Evolutionary conservation across 1,140 invertebrate species (phyloP).

Genomic region (Drosophila repleta): DNA sequence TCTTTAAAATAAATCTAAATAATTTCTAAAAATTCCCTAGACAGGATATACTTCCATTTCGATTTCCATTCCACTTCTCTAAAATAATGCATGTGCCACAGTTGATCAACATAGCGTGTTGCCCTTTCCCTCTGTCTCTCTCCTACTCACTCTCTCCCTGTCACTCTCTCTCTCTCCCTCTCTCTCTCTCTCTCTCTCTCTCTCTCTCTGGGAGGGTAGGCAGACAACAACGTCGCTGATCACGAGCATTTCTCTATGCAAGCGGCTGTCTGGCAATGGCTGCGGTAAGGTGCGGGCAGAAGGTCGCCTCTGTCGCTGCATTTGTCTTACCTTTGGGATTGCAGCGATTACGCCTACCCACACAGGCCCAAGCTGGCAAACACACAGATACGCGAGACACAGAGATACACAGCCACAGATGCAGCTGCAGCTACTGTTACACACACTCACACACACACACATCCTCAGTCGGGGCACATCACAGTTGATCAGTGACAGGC

Average conservation of each 20-base stretch:
- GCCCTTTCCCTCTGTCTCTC: background rate
- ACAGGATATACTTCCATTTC: too few relatives aligned
- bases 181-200: background rate
- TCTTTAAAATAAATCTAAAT: too few relatives aligned
- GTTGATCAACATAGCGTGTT: background rate
- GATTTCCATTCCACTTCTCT: too few relatives aligned
- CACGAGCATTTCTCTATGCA: conserved; percentile 66
- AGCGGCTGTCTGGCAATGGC: conserved; percentile 49
- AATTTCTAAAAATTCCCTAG: too few relatives aligned
- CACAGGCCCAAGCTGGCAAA: background rate
- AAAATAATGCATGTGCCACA: conserved; percentile 4
- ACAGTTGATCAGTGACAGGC: conserved; percentile 62
- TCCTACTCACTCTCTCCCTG: background rate
- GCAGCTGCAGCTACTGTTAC: conserved; percentile 30
- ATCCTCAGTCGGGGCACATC: conserved; percentile 11
- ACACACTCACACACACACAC: conserved; percentile 32
- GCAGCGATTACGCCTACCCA: conserved; percentile 51
- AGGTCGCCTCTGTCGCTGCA: conserved; percentile 39
- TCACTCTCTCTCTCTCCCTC: background rate
- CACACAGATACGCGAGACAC: conserved; percentile 11
- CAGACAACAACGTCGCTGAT: conserved; percentile 58
- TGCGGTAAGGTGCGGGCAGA: conserved; percentile 16
- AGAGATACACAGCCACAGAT: background rate
- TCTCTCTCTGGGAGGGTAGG: conserved; percentile 31
- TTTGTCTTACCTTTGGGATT: conserved; percentile 61